These are phyloP conservation scores for Alectura lathami DNA, from an alignment of 2,113 vertebrate genomes.

Conservation along the genomic window DNA sequence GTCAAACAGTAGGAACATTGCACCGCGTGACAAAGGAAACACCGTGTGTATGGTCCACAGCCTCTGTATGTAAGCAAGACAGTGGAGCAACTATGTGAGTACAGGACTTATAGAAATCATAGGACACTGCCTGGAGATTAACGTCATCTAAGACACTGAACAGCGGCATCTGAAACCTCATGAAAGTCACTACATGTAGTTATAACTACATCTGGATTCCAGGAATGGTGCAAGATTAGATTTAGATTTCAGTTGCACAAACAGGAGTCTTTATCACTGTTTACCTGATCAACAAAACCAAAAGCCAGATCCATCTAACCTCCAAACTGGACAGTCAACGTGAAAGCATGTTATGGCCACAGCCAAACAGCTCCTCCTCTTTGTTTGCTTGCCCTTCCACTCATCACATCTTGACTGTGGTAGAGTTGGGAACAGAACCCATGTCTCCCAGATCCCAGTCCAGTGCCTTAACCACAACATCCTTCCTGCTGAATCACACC, in stretches of 20 bases:
- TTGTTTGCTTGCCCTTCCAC: slow-evolving; percentile 48
- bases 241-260: neutral
- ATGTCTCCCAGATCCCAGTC: slow-evolving; percentile 23
- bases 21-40: neutral
- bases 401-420: slow-evolving; percentile 22
- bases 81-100: neutral
- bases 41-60: neutral
- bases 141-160: neutral
- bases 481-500: slow-evolving; percentile 62
- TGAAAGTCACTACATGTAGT: neutral
- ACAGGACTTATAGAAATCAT: accelerated
- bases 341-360: neutral
- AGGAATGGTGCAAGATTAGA: neutral
- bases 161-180: neutral
- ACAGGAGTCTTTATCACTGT: neutral
- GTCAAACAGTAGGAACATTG: neutral
- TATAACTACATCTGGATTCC: neutral
- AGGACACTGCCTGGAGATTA: neutral
- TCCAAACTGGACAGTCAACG: neutral
- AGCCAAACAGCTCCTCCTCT: slow-evolving; percentile 8
- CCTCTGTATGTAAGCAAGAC: neutral
- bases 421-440: slow-evolving; percentile 30
- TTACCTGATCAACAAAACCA: neutral
- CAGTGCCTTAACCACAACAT: slow-evolving; percentile 58
- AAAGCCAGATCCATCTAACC: neutral